phyloP scores from a whole-genome alignment of 2,797 vertebrate genomes.

The Bucorvus abyssinicus region DNA sequence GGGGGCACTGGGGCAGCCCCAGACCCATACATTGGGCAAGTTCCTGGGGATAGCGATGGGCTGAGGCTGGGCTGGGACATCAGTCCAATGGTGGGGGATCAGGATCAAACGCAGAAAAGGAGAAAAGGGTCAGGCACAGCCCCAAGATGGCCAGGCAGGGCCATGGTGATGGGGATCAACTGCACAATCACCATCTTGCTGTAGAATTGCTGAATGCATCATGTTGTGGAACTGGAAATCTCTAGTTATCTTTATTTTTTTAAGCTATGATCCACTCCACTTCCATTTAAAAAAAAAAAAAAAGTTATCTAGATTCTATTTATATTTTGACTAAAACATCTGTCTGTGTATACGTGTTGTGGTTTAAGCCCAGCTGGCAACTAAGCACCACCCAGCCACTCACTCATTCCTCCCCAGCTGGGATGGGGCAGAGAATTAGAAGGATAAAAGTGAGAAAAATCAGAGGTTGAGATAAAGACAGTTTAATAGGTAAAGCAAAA shows the following conservation, averaged over 20 bases:
- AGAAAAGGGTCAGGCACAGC: neutral
- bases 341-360: neutral
- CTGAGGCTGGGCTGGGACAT: neutral
- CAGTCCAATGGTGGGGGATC: neutral
- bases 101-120: neutral
- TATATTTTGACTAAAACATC: neutral
- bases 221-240: neutral
- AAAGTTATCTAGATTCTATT: neutral
- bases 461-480: neutral
- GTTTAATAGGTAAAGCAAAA: neutral
- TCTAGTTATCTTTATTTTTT: neutral
- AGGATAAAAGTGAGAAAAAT: neutral
- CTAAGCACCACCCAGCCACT: neutral
- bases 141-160: too few species aligned
- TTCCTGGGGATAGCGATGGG: accelerated
- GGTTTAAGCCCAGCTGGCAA: neutral
- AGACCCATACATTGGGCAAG: accelerated
- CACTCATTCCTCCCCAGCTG: accelerated
- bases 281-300: neutral
- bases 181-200: neutral
- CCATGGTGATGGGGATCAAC: accelerated
- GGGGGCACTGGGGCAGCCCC: accelerated
- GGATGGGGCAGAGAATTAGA: neutral
- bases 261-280: neutral
- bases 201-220: neutral